These are phyloP conservation scores for Magallana angulata DNA, from an alignment of 1,140 invertebrate species.

Conservation along the genomic window DNA sequence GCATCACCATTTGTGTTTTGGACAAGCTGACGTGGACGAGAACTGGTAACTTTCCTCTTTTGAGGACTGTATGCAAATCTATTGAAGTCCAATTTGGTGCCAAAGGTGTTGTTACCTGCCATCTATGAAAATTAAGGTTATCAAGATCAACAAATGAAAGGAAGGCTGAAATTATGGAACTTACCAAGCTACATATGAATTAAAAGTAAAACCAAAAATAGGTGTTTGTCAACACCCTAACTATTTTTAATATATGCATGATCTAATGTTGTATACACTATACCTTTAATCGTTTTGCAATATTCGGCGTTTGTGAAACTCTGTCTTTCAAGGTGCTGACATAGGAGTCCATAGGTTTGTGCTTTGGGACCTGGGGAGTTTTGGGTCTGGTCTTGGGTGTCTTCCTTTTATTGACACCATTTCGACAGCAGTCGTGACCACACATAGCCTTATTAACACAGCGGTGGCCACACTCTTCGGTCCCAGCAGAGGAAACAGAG, in stretches of 20 bases:
- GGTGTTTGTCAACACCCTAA: too few species aligned
- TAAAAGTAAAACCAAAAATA: too few species aligned
- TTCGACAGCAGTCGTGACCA: conserved; percentile 73
- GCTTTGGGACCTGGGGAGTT: neutral
- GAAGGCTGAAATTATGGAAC: too few species aligned
- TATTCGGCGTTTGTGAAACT: conserved; percentile 54
- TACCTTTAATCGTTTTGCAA: conserved; percentile 62
- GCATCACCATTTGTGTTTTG: too few species aligned
- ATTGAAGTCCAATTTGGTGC: neutral
- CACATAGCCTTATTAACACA: conserved; percentile 71
- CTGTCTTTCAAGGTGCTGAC: conserved; percentile 12
- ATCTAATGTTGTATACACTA: too few species aligned
- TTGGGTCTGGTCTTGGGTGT: neutral
- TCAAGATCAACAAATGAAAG: too few species aligned
- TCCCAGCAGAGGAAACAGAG: neutral
- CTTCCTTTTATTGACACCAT: conserved; percentile 46
- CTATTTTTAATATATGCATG: too few species aligned
- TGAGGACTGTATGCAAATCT: neutral
- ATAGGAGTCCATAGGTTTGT: conserved; percentile 36
- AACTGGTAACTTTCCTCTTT: neutral
- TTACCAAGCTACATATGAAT: too few species aligned
- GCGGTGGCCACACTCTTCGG: conserved; percentile 64
- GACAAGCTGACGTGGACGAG: too few species aligned
- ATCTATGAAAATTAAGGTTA: neutral
- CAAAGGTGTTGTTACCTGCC: neutral